These are phyloP conservation scores for Desoria tigrina DNA, from an alignment of 2,888 invertebrate genomes.

Conservation along the genomic window DNA sequence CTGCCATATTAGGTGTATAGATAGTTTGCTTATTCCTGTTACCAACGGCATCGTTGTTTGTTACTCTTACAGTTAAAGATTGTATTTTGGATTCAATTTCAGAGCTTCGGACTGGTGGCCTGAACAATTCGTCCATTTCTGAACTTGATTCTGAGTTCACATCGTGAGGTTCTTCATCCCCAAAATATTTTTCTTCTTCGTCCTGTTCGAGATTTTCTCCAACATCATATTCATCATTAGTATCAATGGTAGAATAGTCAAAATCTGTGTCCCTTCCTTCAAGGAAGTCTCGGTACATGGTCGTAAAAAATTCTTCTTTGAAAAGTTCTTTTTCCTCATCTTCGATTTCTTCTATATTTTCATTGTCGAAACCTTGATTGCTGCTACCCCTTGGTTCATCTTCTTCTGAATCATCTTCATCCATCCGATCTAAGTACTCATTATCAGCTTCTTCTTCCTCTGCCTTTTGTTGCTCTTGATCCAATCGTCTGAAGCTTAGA, in stretches of 20 bases:
- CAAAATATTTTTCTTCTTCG: conserved; percentile 88
- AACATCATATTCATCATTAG: conserved; percentile 77
- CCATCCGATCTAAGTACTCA: conserved; percentile 52
- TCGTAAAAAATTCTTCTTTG: conserved; percentile 76
- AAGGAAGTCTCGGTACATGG: conserved; percentile 82
- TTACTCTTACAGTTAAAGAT: conserved; percentile 22
- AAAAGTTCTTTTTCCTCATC: conserved; percentile 63
- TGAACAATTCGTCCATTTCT: conserved; percentile 22
- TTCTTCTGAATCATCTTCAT: conserved; percentile 43
- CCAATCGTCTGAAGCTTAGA: conserved; percentile 42
- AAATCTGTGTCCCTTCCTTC: conserved; percentile 78
- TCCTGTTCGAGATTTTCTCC: conserved; percentile 73
- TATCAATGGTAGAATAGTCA: conserved; percentile 79
- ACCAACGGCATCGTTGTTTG: no score
- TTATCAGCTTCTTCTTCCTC: conserved; percentile 62
- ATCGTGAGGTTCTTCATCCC: conserved; percentile 72
- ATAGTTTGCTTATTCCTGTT: conserved; percentile 12
- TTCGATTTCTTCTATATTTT: conserved; percentile 36
- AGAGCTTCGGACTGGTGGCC: conserved; percentile 29
- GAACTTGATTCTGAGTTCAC: conserved; percentile 26
- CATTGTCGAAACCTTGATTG: background rate
- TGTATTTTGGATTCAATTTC: conserved; percentile 37
- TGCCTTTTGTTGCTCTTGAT: conserved; percentile 64
- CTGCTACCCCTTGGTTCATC: background rate
- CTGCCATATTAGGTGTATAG: background rate